Base-by-base conservation (phyloP, 2,797 vertebrate species). In the Gastrophryne carolinensis region DNA sequence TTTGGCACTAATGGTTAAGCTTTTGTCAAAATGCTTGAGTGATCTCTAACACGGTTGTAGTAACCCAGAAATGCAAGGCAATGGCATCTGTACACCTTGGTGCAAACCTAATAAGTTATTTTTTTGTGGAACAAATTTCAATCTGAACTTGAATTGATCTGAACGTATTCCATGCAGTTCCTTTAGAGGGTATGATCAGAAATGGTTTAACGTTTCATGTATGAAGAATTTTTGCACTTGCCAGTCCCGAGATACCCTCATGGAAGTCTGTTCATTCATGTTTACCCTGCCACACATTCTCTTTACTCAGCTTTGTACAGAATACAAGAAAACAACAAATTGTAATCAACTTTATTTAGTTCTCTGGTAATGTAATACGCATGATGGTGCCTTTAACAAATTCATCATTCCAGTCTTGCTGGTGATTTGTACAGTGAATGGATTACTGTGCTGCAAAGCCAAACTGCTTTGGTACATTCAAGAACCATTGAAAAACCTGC, bases 311-410 rank as follows among this genome's bases (percentile, higher is more conserved):
- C 91, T 83, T 93, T 95, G 92, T 94, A 94, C 92, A 95, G 93
- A 92, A 88, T 87, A 47, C 44, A 90, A 94, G 93, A 92, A 88
- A 87, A 54, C 54, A 23, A 39, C 23, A 91, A 91, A 87, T 90
- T 87, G 91, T 93, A 91, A 92, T 94, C 91, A 88, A 72, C 87
- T 89, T 88, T 92, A 89, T 90, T 86, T 85, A 86, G 91, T 93
- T 91, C 91, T 93, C 87, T 92, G 89, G 91, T 90, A 81, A 94
- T 90, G 87, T 92, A 90, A 95, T 90, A 92, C 92, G 94, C 94
- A 96, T 95, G 93, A 95, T 91, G 94, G 94, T 97, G 95, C 96
- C 96, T 98, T 97, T 93, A 90, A 86, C 90, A 86, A 90, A 91
- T 91, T 93, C 92, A 93, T 94, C 91, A 92, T 94, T 95, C 90